These are phyloP conservation scores for Vulpes lagopus DNA, from an alignment of 2,113 vertebrate species.

Conservation along the genomic window DNA sequence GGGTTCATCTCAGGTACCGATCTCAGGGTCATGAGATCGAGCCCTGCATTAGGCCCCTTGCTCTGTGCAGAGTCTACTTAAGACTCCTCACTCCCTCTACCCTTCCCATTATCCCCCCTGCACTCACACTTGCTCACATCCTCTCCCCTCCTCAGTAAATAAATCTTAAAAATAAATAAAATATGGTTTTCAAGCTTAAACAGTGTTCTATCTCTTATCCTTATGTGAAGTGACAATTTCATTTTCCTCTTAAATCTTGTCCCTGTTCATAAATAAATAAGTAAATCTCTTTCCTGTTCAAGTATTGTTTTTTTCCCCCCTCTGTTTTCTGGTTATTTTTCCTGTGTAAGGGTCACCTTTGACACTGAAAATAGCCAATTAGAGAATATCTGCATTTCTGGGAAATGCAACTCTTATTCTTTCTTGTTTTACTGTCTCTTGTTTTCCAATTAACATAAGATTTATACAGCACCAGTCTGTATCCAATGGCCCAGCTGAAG, in stretches of 20 bases:
- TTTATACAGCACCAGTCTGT: not conserved
- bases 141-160: not conserved
- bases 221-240: not conserved
- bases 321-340: not conserved
- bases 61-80: not conserved
- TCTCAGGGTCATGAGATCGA: not conserved
- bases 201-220: not conserved
- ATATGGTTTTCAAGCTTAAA: not conserved
- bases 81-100: not conserved
- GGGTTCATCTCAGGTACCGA: not conserved
- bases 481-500: not conserved
- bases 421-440: not conserved
- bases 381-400: slow-evolving; percentile 23
- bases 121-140: too few relatives aligned
- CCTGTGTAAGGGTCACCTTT: not conserved
- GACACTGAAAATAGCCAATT: not conserved
- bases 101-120: too few relatives aligned
- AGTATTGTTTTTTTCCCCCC: not conserved
- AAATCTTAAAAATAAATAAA: not conserved
- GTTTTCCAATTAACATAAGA: slow-evolving; percentile 21
- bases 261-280: not conserved
- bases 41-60: not conserved
- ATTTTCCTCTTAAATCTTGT: slow-evolving; percentile 32
- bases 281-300: not conserved
- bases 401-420: slow-evolving; percentile 12